Base-by-base conservation (phyloP, 64 coral and sea anemone species). In the Porites lutea region DNA sequence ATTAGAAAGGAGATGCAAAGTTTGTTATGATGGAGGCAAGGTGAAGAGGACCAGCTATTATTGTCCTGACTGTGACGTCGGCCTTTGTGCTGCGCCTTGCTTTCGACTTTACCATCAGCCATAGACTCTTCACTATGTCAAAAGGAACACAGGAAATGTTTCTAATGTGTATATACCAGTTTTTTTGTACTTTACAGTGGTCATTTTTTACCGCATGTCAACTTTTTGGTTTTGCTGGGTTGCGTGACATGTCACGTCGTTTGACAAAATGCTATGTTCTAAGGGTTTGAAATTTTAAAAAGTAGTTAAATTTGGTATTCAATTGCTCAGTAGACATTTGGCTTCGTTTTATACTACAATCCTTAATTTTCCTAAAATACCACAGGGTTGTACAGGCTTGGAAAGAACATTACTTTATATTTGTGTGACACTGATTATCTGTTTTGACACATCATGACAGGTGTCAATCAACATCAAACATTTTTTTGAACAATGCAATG, bases 241-340 rank as follows among this genome's bases (percentile, higher is more conserved):
- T 75, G 72, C 46, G 72, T 50, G 45, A 75, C 72, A 75, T 75
- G 47, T 51, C 46, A 75, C 72, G 11, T 75, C 6, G 11, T 46
- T 7, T 74, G 71, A 74, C 71, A 74, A 74, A 74, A 75, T 48
- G 46, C 13, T 75, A 75, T 16, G 11, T 75, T 74, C 44, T 14
- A 74, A 6, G 15, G 23, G 15, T 48, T 74, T 48, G 15, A 75
- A 51, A 50, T 18, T 50, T 75, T 51, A 14, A 75, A 49, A 75
- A 18, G 11, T 50, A 44, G 45, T 18, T 75, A 47, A 47, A 66
- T 74, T 74, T 74, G 43, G 71, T 48, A 8, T 74, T 74, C 48
- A 74, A 74, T 47, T 74, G 48, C 48, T 77, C 74, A 77, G 74
- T 77, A 77, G 74, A 77, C 74, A 77, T 48, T 77, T 77, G 13